Percentiles rank a stretch among this genome's conserved stretches.
Conservation (phyloP, 2,888 invertebrate genomes). For the Drosophila cognata region DNA sequence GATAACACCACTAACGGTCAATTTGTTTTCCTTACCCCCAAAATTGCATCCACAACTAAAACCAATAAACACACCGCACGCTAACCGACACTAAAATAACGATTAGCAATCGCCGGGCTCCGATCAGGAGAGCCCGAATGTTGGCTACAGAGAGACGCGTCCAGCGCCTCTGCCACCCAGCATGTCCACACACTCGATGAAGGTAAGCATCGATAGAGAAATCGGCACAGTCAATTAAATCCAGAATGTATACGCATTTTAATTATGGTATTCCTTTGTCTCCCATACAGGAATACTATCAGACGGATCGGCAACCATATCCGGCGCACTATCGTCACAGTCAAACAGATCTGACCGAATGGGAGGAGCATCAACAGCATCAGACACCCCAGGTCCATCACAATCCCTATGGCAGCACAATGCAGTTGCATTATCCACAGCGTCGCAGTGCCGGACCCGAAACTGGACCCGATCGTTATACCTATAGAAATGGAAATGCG, state of each 20-base stretch:
- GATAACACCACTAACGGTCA: slow-evolving; percentile 31
- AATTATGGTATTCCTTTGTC: slow-evolving; percentile 50
- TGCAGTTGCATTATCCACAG: slow-evolving; percentile 71
- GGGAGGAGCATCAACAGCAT: slow-evolving; percentile 84
- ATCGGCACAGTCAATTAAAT: not conserved
- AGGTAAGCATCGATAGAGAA: slow-evolving; percentile 86
- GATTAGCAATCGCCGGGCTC: slow-evolving; percentile 85
- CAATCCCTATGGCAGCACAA: slow-evolving; percentile 84
- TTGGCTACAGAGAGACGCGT: slow-evolving; percentile 86
- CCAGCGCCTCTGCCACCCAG: slow-evolving; percentile 88
- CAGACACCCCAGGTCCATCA: slow-evolving; percentile 73
- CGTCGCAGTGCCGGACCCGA: slow-evolving; percentile 81
- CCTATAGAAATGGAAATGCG: slow-evolving; percentile 83
- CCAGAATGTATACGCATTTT: slow-evolving; percentile 20
- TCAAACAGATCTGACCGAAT: slow-evolving; percentile 85
- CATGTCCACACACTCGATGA: slow-evolving; percentile 90
- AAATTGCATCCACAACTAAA: slow-evolving; percentile 11
- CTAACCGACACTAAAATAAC: slow-evolving; percentile 33
- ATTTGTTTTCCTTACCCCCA: slow-evolving; percentile 19
- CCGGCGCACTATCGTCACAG: slow-evolving; percentile 85
- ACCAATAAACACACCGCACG: slow-evolving; percentile 24
- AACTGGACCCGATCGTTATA: slow-evolving; percentile 71
- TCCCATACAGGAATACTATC: slow-evolving; percentile 86
- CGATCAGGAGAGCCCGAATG: slow-evolving; percentile 86
- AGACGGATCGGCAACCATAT: slow-evolving; percentile 85